These are phyloP conservation scores for Furcula furcula DNA, from an alignment of 2,888 invertebrate species.

Conservation along the genomic window DNA sequence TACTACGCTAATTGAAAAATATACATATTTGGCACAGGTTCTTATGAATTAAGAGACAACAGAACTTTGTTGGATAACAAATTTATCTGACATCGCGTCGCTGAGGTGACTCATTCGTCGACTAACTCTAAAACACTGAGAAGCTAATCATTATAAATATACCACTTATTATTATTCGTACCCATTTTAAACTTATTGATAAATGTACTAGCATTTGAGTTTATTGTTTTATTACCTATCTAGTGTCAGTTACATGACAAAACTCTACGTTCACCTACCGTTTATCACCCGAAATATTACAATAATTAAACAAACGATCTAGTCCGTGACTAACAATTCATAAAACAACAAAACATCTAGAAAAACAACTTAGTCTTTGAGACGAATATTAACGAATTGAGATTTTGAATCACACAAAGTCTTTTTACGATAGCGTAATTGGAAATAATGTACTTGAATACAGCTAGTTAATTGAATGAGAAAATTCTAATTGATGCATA, in stretches of 20 bases:
- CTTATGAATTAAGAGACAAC: conserved; percentile 16
- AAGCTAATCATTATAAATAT: conserved; percentile 67
- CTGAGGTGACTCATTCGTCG: conserved; percentile 78
- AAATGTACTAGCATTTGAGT: conserved; percentile 63
- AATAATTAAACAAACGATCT: conserved; percentile 25
- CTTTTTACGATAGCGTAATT: not conserved
- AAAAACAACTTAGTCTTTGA: conserved; percentile 17
- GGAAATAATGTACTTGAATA: conserved; percentile 2
- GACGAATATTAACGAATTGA: conserved; percentile 11
- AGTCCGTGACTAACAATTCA: conserved; percentile 23
- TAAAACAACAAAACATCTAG: conserved; percentile 1
- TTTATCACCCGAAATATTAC: conserved; percentile 71
- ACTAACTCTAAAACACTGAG: conserved; percentile 82
- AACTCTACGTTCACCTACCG: conserved; percentile 59
- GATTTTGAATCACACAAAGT: conserved; percentile 1
- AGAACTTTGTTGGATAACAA: conserved; percentile 43
- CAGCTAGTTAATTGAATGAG: no score
- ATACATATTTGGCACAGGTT: conserved; percentile 23
- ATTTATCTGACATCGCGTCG: conserved; percentile 72
- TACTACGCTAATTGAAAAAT: conserved; percentile 14
- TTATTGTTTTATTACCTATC: conserved; percentile 76
- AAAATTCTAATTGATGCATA: no score
- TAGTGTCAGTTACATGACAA: conserved; percentile 60
- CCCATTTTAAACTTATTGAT: conserved; percentile 57
- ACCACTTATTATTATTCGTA: conserved; percentile 57